Base-by-base conservation (phyloP, 2,797 vertebrate genomes). In the Triplophysa yarkandensis region DNA sequence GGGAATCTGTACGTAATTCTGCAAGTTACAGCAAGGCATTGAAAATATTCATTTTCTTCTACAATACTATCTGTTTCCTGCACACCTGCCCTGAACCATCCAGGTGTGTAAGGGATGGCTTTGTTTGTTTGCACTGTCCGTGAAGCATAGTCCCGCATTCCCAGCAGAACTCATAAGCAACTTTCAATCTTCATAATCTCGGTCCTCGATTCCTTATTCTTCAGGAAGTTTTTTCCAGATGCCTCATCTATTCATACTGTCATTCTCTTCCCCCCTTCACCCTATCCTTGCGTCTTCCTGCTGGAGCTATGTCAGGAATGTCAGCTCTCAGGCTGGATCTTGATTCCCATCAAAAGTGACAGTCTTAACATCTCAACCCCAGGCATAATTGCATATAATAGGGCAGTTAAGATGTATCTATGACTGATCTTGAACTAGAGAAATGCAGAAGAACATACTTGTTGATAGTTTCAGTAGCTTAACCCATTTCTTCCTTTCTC, bases 291-390 rank as follows among this genome's bases (percentile, higher is more conserved):
- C 19, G 25, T 27, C 10, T 69, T 74, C 69, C 52, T 80, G 76
- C 57, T 74, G 65, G 77, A 75, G 86, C 44, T 86, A 89, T 89
- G 85, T 78, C 61, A 69, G 87, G 88, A 90, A 91, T 87, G 84
- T 84, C 76, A 84, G 70, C 83, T 85, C 82, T 69, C 39, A 2
- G 32, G 77, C 76, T 64, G 44, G 83, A 84, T 87, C 80, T 83
- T 55, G 60, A 81, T 82, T 78, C 87, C 81, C 79, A 74, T 81
- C 77, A 78, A 79, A 69, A 62, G 81, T 85, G 87, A 85, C 80
- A 80, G 69, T 62, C 78, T 68, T 63, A 74, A 76, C 74, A 60
- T 64, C 36, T 34, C 46, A 66, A 48, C 58, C 32, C 21, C 65
- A 34, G 64, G 79, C 6, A 1, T 13, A 39, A 65, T 55, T 58